Evolutionary conservation across 2,797 vertebrate species (phyloP), one percentile per base, ranked within the genome.

Genomic region (Platyrinchus mystaceus): DNA sequence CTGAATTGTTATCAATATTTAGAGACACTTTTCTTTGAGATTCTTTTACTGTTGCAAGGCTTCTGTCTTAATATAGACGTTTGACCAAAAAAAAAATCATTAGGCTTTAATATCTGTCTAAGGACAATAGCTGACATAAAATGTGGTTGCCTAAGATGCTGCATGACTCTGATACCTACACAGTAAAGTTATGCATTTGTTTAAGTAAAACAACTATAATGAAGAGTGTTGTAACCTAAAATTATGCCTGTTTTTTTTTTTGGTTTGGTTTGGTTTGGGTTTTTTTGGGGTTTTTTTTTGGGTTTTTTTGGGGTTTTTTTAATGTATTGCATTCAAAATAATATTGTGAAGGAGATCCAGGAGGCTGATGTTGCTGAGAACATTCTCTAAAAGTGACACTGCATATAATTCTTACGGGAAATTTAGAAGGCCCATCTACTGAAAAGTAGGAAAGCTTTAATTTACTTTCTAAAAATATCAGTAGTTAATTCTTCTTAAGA

Each of bases 391-490:
- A 90, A 91, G 12, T 55, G 46, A 82, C 17, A 84, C 10, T 41
- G 39, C 55, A 34, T 44, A 52, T 11, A 87, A 52, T 80, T 49
- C 47, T 84, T 87, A 58, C 53, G 55, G 39, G 56, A 75, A 83
- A 90, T 90, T 92, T 83, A 80, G 60, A 80, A 89, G 39, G 22
- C 34, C 64, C 28, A 19, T 78, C 47, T 74, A 28, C n/a, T 59
- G 59, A 88, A 87, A 85, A 71, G 18, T 34, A 62, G 36, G 81
- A 93, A 95, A 92, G 34, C 47, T 81, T 75, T 82, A 56, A 75
- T 90, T 93, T 85, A 9, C n/a, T 85, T 92, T 92, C 84, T 95
- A 93, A 95, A 95, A 93, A 87, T 95, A 91, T 56, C 11, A 12
- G 49, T 78, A 64, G 32, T 56, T 87, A 89, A 93, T 96, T 92